Evolutionary conservation across 2,797 vertebrate genomes (phyloP), one percentile per base, ranked within the genome.

Genomic region (Esox lucius): DNA sequence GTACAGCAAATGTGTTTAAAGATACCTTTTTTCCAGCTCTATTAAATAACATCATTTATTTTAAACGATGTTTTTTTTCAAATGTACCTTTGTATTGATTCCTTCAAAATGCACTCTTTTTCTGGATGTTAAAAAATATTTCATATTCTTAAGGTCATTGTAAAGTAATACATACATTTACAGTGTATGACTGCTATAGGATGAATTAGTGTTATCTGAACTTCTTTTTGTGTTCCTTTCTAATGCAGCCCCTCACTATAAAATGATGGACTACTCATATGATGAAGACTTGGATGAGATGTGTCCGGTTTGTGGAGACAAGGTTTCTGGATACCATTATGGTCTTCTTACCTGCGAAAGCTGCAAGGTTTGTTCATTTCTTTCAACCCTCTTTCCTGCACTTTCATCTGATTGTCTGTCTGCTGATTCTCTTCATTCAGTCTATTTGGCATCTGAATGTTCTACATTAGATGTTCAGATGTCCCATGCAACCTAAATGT

Each of bases 261-360:
- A 99, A 95, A 99, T 99, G 97, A 98, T 99, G 96, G 98, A 97
- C 95, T 99, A 99, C 89, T 96, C 97, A 67, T 99, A 99, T 2
- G 97, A 99, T 86, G 98, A 99, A 91, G 98, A 99, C 84, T 90
- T 99, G 80, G 97, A 99, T 89, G 98, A 99, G 87, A 95, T 99
- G 87, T 99, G 98, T 90, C 98, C 98, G 1, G 98, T 99, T 80
- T 99, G 97, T 77, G 98, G 97, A 89, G 98, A 99, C 91, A 98
- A 98, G 91, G 98, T 99, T 80, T 99, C 98, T 72, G 98, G 98
- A 28, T 99, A 99, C 90, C 98, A 99, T 87, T 99, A 99, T 46
- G 98, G 98, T 84, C 96, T 99, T 49, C 94, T 99, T 89, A 99
- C 98, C 91, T 99, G 98, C 83, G 98, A 99, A 91, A 99, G 98